Conservation (phyloP, 2,888 invertebrate genomes). For the Drosophila incognita region DNA sequence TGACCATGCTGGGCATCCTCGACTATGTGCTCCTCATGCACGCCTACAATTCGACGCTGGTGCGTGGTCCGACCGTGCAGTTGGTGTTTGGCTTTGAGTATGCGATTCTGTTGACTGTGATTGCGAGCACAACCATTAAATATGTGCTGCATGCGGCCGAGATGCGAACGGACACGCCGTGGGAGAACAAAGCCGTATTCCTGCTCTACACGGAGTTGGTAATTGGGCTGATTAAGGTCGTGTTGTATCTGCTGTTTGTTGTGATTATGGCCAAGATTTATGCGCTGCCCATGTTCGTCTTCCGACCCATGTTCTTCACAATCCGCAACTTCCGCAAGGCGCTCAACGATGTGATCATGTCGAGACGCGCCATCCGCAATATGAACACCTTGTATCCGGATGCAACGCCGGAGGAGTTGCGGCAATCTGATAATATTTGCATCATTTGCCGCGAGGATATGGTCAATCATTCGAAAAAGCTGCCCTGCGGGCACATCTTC, state of each 20-base stretch:
- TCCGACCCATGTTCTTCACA: constrained; percentile 99
- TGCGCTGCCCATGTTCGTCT: constrained; percentile 98
- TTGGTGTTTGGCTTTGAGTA: constrained; percentile 99
- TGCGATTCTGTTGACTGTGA: constrained; percentile 97
- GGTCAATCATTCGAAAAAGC: constrained; percentile 93
- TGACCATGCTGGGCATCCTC: constrained; percentile 91
- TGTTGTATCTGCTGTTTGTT: constrained; percentile 96
- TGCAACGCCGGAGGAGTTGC: constrained; percentile 96
- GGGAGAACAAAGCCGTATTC: constrained; percentile 99
- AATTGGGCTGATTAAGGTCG: constrained; percentile 93
- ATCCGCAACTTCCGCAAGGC: constrained; percentile 99
- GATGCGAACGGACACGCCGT: constrained; percentile 93
- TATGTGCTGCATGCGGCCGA: constrained; percentile 94
- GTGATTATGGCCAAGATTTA: constrained; percentile 98
- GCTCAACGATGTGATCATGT: constrained; percentile 97
- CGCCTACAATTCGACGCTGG: constrained; percentile 96
- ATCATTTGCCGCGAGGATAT: constrained; percentile 96
- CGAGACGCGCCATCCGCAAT: constrained; percentile 97
- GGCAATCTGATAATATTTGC: constrained; percentile 97
- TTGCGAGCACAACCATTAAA: constrained; percentile 96
- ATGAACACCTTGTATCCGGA: constrained; percentile 99
- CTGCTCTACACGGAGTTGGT: constrained; percentile 97
- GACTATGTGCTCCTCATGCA: constrained; percentile 96
- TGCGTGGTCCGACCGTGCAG: constrained; percentile 98
- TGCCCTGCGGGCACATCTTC: constrained; percentile 99